phyloP scores from a whole-genome alignment of 2,888 invertebrate species.

The Hoplodrina blanda region DNA sequence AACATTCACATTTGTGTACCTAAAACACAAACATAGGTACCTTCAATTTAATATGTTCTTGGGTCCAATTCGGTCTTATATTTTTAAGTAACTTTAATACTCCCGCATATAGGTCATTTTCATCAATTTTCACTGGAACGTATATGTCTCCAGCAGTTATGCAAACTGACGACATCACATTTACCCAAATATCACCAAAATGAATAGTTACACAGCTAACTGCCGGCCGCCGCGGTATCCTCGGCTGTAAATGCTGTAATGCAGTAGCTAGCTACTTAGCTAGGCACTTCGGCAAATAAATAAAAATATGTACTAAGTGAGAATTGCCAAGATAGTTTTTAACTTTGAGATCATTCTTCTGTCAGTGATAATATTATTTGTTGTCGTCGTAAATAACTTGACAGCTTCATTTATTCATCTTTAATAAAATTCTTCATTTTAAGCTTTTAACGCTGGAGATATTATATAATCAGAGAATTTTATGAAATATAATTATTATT shows the following conservation, averaged over 20 bases:
- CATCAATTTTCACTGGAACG: constrained; percentile 92
- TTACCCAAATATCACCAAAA: constrained; percentile 17
- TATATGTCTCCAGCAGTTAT: constrained; percentile 81
- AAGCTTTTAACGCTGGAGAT: no score
- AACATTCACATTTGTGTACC: no score
- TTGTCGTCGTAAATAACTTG: no score
- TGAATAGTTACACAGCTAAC: constrained; percentile 1
- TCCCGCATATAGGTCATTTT: constrained; percentile 92
- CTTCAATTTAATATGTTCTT: constrained; percentile 92
- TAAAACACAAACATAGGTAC: constrained; percentile 85
- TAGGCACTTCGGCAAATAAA: neutral
- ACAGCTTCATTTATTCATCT: no score
- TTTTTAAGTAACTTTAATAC: constrained; percentile 92
- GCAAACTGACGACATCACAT: constrained; percentile 76
- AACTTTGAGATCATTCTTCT: no score
- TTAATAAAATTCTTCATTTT: no score
- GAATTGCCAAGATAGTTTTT: neutral
- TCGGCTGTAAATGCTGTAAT: neutral
- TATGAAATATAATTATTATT: no score
- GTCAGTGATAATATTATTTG: no score
- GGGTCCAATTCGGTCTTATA: constrained; percentile 93
- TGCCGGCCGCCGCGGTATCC: neutral
- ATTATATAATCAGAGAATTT: no score
- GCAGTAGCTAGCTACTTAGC: neutral
- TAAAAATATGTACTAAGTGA: neutral